Evolutionary conservation across 2,113 vertebrate species (phyloP).

Genomic region (Melanocharis versteri): DNA sequence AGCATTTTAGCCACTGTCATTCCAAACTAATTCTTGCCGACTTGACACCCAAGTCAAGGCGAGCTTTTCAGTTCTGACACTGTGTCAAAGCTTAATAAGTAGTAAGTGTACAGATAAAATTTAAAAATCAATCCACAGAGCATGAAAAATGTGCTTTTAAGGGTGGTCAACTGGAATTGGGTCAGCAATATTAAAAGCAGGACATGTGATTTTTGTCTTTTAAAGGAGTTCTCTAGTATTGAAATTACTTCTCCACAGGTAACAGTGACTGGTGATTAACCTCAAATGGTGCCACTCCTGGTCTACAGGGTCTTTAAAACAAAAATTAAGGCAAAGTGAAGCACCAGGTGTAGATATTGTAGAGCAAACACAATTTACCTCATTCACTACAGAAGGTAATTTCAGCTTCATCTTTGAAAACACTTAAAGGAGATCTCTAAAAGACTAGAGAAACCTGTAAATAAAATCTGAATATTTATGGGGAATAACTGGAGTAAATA

Average conservation of each 20-base stretch:
- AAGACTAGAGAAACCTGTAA: slow-evolving; percentile 26
- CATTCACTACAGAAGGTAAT: not conserved
- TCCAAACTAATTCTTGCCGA: not conserved
- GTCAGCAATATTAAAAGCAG: not conserved
- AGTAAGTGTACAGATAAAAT: not conserved
- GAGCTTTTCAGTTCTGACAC: not conserved
- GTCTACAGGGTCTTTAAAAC: not conserved
- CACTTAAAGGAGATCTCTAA: not conserved
- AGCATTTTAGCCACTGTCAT: not conserved
- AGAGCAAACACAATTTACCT: not conserved
- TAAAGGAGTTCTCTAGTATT: not conserved
- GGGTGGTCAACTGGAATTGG: not conserved
- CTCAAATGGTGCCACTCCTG: not conserved
- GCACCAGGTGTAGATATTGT: not conserved
- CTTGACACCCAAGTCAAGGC: not conserved
- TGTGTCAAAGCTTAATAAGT: not conserved
- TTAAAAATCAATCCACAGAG: not conserved
- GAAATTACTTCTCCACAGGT: not conserved
- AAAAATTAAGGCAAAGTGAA: not conserved
- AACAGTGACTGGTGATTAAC: not conserved
- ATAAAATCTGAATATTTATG: slow-evolving; percentile 4
- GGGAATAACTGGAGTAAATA: slow-evolving; percentile 42
- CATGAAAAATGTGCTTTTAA: not conserved
- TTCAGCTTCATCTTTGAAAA: not conserved
- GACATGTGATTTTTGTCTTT: not conserved